phyloP scores from a whole-genome alignment of 2,113 vertebrate species.

The Elaphurus davidianus region DNA sequence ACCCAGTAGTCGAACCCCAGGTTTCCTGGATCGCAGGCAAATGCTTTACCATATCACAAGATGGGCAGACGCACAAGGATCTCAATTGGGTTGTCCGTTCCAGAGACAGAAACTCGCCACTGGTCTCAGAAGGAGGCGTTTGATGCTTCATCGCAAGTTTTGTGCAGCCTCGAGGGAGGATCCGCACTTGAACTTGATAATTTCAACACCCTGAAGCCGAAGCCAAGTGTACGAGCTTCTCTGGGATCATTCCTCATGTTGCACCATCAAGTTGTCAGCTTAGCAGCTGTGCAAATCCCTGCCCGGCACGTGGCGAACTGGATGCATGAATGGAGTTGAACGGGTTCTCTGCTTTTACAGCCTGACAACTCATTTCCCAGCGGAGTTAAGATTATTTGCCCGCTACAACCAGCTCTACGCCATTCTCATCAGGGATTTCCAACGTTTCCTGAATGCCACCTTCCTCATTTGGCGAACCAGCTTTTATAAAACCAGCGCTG shows the following conservation, averaged over 20 bases:
- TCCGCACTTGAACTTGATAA: background rate
- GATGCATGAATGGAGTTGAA: background rate
- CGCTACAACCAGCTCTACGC: background rate
- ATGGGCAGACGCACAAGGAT: background rate
- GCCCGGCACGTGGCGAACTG: too few species aligned
- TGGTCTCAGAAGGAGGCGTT: background rate
- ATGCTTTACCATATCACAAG: background rate
- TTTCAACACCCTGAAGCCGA: background rate
- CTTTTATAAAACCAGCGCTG: background rate
- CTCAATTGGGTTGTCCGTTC: background rate
- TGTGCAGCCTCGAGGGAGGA: rapidly evolving
- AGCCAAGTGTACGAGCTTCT: background rate
- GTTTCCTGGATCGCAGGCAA: background rate
- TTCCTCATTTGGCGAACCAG: background rate
- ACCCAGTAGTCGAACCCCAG: background rate
- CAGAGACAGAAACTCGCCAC: rapidly evolving
- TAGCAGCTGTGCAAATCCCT: background rate
- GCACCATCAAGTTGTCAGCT: background rate
- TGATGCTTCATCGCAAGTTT: background rate
- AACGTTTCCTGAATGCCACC: background rate
- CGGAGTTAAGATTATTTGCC: background rate
- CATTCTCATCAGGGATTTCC: background rate
- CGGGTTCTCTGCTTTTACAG: background rate
- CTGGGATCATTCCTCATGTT: too few species aligned
- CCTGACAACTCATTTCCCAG: background rate